Evolutionary conservation across 2,888 invertebrate genomes (phyloP).

Genomic region (Prostheceraeus crozeri): DNA sequence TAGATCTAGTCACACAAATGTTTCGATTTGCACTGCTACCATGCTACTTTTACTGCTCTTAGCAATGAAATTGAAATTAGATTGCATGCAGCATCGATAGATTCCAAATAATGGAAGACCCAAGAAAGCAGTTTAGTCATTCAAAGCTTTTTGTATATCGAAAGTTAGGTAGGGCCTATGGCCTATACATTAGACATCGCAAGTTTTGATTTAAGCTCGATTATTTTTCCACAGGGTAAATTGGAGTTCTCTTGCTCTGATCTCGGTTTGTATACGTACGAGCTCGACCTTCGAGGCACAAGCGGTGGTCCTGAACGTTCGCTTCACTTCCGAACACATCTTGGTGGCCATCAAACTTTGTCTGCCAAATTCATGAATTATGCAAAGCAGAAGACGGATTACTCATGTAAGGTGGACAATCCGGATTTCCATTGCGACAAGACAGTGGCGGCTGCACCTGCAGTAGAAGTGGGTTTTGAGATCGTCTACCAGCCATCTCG

Average conservation of each 20-base stretch:
- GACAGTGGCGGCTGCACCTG: constrained; percentile 55
- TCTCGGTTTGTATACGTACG: constrained; percentile 54
- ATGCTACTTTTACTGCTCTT: no score
- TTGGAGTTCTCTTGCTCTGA: constrained; percentile 54
- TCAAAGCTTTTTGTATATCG: no score
- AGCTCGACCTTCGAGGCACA: constrained; percentile 53
- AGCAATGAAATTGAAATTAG: no score
- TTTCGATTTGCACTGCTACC: no score
- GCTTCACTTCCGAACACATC: constrained; percentile 50
- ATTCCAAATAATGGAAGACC: no score
- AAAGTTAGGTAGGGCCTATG: no score
- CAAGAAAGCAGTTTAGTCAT: no score
- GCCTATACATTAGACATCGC: no score
- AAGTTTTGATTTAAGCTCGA: no score
- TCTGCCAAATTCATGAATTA: constrained; percentile 56
- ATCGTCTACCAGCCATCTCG: constrained; percentile 56
- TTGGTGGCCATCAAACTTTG: constrained; percentile 51
- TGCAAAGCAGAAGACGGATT: constrained; percentile 56
- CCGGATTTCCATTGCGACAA: constrained; percentile 56
- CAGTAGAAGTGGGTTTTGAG: constrained; percentile 53
- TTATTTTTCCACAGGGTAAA: constrained; percentile 46
- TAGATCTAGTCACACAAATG: no score
- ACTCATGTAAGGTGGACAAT: constrained; percentile 56
- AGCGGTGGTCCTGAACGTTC: constrained; percentile 53
- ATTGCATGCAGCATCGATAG: no score